Base-by-base conservation (phyloP, 2,113 vertebrate species). In the Tyrannus savana region DNA sequence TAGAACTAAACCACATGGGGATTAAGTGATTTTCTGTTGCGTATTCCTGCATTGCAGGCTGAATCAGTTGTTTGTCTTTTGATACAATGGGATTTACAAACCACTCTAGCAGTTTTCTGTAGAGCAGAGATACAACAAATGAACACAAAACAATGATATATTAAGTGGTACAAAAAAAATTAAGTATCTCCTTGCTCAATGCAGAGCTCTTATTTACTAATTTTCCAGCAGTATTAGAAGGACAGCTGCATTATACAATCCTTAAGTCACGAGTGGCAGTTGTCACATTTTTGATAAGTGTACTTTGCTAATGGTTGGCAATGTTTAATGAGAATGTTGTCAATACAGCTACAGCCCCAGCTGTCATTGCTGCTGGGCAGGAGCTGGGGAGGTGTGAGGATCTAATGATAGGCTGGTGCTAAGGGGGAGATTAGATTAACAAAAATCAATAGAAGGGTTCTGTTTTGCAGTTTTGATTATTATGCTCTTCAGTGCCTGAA, bases 361-460 rank as follows among this genome's bases (percentile, higher is more conserved):
- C 58, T 96, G 85, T 80, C 84, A 58, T 10, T 85, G 87, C 86
- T 94, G 84, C 60, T 3, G 10, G 95, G 85, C 18, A 66, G 87
- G 60, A 91, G 69, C 2, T 81, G 28, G 58, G 73, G 55, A 59
- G 42, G 50, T 71, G 42, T 90, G 75, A 95, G 88, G 93, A 90
- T n/a, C n/a, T 89, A 93, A 92, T 73, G 84, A 87, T 85, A 78
- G 28, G 63, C 56, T 90, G 87, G 28, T 93, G 93, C 68, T 90
- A 47, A 86, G 77, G 82, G 89, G 41, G 42, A 93, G 86, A 97
- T 95, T 94, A 94, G 85, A 96, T 97, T 97, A 96, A 93, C 68
- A 52, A 80, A 89, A 96, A 97, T 97, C 96, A 94, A 96, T 96
- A 69, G 41, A 88, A 83, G 37, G 75, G 53, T 92, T 95, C 93